Evolutionary conservation across 2,113 vertebrate genomes (phyloP), one percentile per base, ranked within the genome.

Genomic region (Ascaphus truei): DNA sequence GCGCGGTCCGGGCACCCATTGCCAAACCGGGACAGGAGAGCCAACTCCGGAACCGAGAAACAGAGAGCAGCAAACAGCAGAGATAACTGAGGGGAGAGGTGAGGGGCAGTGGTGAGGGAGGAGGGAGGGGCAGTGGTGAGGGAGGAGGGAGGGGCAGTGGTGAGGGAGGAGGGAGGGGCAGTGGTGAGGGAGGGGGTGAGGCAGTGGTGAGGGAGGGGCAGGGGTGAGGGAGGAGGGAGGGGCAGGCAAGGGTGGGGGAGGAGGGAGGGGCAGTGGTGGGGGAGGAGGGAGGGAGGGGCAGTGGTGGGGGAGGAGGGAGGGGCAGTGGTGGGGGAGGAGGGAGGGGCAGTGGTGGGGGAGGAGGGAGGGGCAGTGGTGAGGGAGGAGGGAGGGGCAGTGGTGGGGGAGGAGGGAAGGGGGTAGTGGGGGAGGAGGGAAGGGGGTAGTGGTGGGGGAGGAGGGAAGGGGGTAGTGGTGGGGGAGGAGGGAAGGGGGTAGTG

Each of bases 31-130:
- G 69, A 26, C 58, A 83, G 9, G 4, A 76, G 72, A 52, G 77
- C 62, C 15, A 86, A 13, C 62, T 89, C 86, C 16, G 57, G 75
- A 3, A 60, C 57, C 63, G 85, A 58, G 45, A 87, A 79, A 33
- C 82, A 72, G 29, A 89, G 48, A 36, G 77, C 76, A n/a, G 83
- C 84, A 62, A 85, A 13, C 39, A 91, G 73, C 13, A 93, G 79
- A 16, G 87, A 39, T 57, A 82, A 76, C 90, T 93, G 74, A 0
- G 3, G 59, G 3, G 16, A 55, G 26, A 31, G 11, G 23, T 37
- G 5, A 52, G 22, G 7, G 4, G 12, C 13, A 29, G 7, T 20
- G 25, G 29, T n/a, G n/a, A n/a, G n/a, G n/a, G n/a, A n/a, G n/a
- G n/a, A n/a, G n/a, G n/a, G n/a, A n/a, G n/a, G 7, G 31, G 26